Base-by-base conservation (phyloP, 2,888 invertebrate species). In the Teleiodes luculella region DNA sequence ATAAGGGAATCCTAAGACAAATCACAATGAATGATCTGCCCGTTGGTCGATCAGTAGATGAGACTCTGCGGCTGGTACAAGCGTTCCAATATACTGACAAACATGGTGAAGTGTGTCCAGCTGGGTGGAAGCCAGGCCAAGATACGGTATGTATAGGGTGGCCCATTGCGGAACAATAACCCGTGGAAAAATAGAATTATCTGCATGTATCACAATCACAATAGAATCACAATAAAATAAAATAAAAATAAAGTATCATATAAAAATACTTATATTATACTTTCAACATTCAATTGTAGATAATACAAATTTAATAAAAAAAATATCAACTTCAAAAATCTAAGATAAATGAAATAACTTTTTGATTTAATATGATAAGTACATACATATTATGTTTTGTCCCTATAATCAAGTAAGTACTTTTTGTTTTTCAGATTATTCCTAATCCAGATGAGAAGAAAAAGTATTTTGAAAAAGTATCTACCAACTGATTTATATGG, bases 1-100 rank as follows among this genome's bases (percentile, higher is more conserved):
- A 94, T 28, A 95, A 94, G 74, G 97, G 97, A 35, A 91, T 95
- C 54, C 84, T 98, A 37, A 91, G 98, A 51, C 98, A 98, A 86
- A 97, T 98, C 36, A 98, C 98, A 2, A 97, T 98, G 97, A 98
- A 98, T 83, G 98, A 98, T 90, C 91, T 98, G 61, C 98, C 98
- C 0, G 97, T 97, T 8, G 97, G 97, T 0, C 91, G 98, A 55
- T 97, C 96, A 55, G 98, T 98, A 2, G 98, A 98, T 84, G 98
- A 98, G 90, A 98, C 98, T 1, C 83, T 98, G 50, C 91, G 98
- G 72, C 87, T 98, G 52, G 96, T 98, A 0, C 98, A 98, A 90
- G 98, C 98, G 54, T 98, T 98, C 90, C 97, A 98, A 79, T 98
- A 96, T 70, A 97, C 97, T 0, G 97, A 97, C 76, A 91, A 93